phyloP scores from a whole-genome alignment of 2,113 vertebrate species.

The Pachypanchax playfairii region DNA sequence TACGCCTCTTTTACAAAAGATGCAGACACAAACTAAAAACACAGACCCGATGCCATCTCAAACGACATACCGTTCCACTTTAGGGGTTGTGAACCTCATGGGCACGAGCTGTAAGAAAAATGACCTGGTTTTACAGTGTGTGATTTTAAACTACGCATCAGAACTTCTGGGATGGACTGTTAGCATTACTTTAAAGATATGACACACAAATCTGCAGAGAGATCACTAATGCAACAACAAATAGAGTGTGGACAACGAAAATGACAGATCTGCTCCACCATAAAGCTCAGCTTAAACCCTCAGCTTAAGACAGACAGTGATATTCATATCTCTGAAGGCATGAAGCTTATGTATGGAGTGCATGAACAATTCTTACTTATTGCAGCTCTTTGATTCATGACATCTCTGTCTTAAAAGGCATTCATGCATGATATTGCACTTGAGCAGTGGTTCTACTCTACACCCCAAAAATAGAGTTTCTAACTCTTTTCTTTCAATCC shows the following conservation, averaged over 20 bases:
- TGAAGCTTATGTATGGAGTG: slow-evolving; percentile 15
- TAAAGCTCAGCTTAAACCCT: slow-evolving; percentile 28
- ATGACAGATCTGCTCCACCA: slow-evolving; percentile 40
- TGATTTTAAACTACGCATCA: slow-evolving; percentile 42
- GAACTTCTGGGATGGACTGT: slow-evolving; percentile 18
- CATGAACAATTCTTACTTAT: slow-evolving; percentile 39
- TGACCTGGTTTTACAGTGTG: slow-evolving; percentile 3
- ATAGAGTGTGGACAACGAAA: slow-evolving; percentile 39
- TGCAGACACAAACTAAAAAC: too few species aligned
- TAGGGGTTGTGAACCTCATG: slow-evolving; percentile 14
- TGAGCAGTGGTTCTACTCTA: slow-evolving; percentile 9
- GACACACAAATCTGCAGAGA: slow-evolving; percentile 32
- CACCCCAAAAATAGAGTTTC: not conserved
- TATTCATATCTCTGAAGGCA: slow-evolving; percentile 45
- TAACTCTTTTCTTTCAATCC: not conserved
- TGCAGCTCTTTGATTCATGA: slow-evolving; percentile 27
- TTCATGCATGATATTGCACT: slow-evolving; percentile 53
- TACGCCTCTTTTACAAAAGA: not conserved
- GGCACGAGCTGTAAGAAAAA: slow-evolving; percentile 12
- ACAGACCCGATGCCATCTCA: not conserved
- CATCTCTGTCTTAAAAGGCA: slow-evolving; percentile 41
- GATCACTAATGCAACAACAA: slow-evolving; percentile 56
- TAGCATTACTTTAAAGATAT: too few species aligned
- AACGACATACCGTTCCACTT: slow-evolving; percentile 15
- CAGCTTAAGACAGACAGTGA: slow-evolving; percentile 27